Evolutionary conservation across 2,888 invertebrate genomes (phyloP).

Genomic region (Allolobophora icterica): DNA sequence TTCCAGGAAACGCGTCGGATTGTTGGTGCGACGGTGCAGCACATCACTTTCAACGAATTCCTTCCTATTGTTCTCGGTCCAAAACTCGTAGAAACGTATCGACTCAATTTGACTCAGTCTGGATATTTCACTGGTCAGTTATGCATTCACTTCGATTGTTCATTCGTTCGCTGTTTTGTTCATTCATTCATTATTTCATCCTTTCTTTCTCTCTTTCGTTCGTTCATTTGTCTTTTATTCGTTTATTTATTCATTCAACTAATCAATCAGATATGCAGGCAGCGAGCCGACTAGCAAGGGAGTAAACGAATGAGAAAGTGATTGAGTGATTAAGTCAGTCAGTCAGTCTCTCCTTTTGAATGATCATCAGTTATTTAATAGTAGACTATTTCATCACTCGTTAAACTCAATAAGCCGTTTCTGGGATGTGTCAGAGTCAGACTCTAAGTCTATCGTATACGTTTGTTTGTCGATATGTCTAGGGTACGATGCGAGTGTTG

Average conservation of each 20-base stretch:
- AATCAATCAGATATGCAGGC: no score
- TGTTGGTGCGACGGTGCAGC: slow-evolving; percentile 55
- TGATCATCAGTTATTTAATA: background rate
- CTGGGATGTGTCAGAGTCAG: background rate
- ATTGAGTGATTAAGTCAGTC: no score
- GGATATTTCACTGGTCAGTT: slow-evolving; percentile 39
- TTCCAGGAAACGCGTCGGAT: slow-evolving; percentile 70
- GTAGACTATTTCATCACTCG: background rate
- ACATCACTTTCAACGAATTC: slow-evolving; percentile 56
- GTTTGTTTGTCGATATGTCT: background rate
- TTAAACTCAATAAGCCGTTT: background rate
- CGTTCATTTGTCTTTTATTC: background rate
- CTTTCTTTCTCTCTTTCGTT: background rate
- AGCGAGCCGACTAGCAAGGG: no score
- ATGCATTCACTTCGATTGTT: background rate
- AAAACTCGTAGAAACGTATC: slow-evolving; percentile 72
- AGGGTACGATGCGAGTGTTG: slow-evolving; percentile 45
- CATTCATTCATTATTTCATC: no score
- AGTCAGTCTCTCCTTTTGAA: no score
- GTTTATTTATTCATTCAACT: background rate
- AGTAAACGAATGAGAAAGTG: no score
- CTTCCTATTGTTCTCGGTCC: slow-evolving; percentile 68
- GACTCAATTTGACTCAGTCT: slow-evolving; percentile 69
- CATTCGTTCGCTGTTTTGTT: no score
- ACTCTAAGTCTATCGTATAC: background rate